These are phyloP conservation scores for Idaea dimidiata DNA, from an alignment of 2,888 invertebrate genomes.

Conservation along the genomic window DNA sequence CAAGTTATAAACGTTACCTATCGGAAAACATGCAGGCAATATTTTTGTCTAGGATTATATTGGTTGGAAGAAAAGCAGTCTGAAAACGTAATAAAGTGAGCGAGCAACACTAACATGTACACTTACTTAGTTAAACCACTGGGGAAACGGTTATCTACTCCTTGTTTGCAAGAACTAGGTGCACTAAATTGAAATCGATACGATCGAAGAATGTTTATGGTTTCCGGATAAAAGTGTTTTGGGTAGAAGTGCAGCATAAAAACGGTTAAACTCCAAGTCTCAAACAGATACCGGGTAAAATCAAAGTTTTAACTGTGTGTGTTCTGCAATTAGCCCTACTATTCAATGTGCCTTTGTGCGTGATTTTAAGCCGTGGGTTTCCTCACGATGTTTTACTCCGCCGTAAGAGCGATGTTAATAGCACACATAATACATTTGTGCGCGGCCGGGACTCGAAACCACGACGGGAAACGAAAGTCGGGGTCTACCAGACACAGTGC, in stretches of 20 bases:
- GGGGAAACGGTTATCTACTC: neutral
- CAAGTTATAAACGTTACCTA: neutral
- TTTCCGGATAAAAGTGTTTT: slow-evolving; percentile 3
- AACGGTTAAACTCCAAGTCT: neutral
- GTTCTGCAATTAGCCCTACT: too few relatives aligned
- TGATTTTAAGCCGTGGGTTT: too few relatives aligned
- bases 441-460: too few relatives aligned
- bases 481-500: too few relatives aligned
- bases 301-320: too few relatives aligned
- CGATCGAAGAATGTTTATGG: neutral
- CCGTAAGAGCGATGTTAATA: too few relatives aligned
- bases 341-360: too few relatives aligned
- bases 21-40: neutral
- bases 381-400: too few relatives aligned
- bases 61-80: neutral
- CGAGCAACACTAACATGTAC: neutral
- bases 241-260: neutral
- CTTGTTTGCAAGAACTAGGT: neutral
- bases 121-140: neutral
- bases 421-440: too few relatives aligned
- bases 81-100: neutral
- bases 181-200: slow-evolving; percentile 1
- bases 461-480: too few relatives aligned
- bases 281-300: neutral
- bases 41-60: neutral